Percentiles rank a stretch among this genome's conserved stretches.
phyloP scores from a whole-genome alignment of 2,888 invertebrate genomes.

The Gerris lacustris region DNA sequence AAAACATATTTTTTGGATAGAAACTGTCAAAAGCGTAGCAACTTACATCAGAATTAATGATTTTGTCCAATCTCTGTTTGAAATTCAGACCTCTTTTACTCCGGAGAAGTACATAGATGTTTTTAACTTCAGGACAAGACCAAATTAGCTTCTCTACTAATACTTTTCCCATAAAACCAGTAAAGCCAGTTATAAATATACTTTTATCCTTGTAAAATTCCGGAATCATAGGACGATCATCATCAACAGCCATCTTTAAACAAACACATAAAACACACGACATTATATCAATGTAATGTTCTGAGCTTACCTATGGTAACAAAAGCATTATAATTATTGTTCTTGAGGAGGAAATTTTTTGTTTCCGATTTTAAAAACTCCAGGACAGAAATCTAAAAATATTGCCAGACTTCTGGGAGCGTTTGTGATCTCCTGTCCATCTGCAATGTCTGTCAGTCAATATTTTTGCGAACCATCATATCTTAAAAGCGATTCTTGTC shows the following conservation, averaged over 20 bases:
- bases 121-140: constrained; percentile 59
- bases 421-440: too few species aligned
- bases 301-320: too few species aligned
- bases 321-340: too few species aligned
- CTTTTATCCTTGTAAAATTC: constrained; percentile 18
- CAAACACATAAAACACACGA: not conserved
- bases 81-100: constrained; percentile 54
- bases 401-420: too few species aligned
- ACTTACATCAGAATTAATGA: constrained; percentile 44
- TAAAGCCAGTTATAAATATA: constrained; percentile 22
- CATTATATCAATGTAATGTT: too few species aligned
- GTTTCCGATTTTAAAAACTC: too few species aligned
- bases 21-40: not conserved
- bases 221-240: constrained; percentile 10
- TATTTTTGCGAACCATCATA: too few species aligned
- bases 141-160: constrained; percentile 76
- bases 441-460: too few species aligned
- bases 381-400: too few species aligned
- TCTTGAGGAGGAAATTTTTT: too few species aligned
- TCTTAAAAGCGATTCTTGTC: too few species aligned
- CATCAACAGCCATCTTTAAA: not conserved
- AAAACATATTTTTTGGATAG: too few species aligned
- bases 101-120: constrained; percentile 65
- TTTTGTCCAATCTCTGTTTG: constrained; percentile 49
- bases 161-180: constrained; percentile 70